Evolutionary conservation across 92 coral and sea anemone species (phyloP).

Genomic region (Pocillopora grandis): DNA sequence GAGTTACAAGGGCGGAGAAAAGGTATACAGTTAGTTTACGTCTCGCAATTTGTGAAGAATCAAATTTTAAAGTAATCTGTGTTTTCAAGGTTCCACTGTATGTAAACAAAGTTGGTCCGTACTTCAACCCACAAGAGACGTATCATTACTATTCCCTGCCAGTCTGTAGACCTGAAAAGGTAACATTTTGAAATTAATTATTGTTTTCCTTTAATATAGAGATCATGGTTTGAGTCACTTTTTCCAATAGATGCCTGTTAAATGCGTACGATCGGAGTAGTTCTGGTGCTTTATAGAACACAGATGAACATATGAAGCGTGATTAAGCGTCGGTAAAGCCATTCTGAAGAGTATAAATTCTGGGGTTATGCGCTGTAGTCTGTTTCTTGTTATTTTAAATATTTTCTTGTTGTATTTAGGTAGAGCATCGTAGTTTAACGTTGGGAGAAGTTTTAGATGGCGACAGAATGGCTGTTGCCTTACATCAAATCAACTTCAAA

Average conservation of each 20-base stretch:
- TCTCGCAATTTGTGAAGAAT: background rate
- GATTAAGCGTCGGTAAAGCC: no score
- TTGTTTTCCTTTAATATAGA: no score
- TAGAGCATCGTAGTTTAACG: conserved; percentile 96
- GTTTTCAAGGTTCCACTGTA: conserved; percentile 72
- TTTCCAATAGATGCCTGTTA: background rate
- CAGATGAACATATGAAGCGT: no score
- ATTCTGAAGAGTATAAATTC: no score
- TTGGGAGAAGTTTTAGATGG: conserved; percentile 97
- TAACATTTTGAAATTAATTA: background rate
- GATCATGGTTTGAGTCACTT: no score
- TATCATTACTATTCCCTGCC: conserved; percentile 95
- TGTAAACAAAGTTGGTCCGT: conserved; percentile 99
- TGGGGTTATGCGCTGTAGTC: background rate
- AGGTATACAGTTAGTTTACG: conserved; percentile 38
- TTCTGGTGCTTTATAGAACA: background rate
- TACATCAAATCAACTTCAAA: conserved; percentile 80
- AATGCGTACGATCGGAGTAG: background rate
- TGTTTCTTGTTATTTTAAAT: no score
- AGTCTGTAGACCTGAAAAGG: conserved; percentile 93
- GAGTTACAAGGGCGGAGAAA: conserved; percentile 58
- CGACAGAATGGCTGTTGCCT: conserved; percentile 95
- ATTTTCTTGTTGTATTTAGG: conserved; percentile 42
- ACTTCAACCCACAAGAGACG: conserved; percentile 97
- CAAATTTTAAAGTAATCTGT: background rate